Evolutionary conservation across 2,113 vertebrate species (phyloP), one percentile per base, ranked within the genome.

Genomic region (Sinosuthora webbiana): DNA sequence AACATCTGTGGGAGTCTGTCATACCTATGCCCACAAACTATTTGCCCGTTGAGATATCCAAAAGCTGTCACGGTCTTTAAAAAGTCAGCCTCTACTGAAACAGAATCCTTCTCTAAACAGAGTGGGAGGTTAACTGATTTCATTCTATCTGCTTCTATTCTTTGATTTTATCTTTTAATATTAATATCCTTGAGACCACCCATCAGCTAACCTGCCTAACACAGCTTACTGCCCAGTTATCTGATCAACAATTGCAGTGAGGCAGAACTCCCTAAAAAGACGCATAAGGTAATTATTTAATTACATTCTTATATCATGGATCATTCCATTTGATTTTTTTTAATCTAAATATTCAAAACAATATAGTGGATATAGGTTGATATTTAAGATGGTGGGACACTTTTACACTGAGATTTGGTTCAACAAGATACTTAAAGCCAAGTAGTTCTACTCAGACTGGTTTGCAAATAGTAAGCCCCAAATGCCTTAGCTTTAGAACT

Each of bases 171-270:
- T 98, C 96, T 98, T 90, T 98, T 98, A 98, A 98, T 98, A 99
- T 98, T 98, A 98, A 98, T 98, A 98, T 98, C 97, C 97, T 92
- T 95, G 98, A 98, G 99, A 99, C 99, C 99, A 99, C 99, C 99
- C 99, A 99, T 97, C 97, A 97, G 97, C 96, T 97, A 95, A 97
- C 94, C 95, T 98, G 98, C 98, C 98, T 98, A 98, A 97, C 97
- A 98, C 98, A 99, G 98, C 88, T 98, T 96, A 98, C 98, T 98
- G 98, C 97, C 96, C 80, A 94, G 94, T 98, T 98, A 98, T 98
- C 98, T 97, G 97, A 97, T 97, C 97, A 97, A 92, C 95, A 96
- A 96, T 96, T 96, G 77, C 96, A 97, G 96, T 97, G 97, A 98
- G 96, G 98, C 97, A 95, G 96, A 98, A 98, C 97, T 97, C 98